Percentiles rank a stretch among this genome's conserved stretches.
Evolutionary conservation across 2,888 invertebrate species (phyloP).

Genomic region (Hydraecia micacea): DNA sequence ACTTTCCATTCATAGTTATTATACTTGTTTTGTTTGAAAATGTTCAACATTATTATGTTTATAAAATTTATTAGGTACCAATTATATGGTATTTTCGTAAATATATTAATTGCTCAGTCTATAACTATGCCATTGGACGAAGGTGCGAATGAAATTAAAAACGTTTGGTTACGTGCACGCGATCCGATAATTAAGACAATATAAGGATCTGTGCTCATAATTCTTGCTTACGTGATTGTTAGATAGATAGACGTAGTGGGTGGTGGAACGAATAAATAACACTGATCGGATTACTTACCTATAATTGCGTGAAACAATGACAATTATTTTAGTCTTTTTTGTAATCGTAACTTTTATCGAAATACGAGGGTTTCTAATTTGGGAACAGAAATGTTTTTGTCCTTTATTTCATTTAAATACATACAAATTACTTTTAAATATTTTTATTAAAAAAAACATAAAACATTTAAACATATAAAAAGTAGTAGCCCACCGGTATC

Average conservation of each 20-base stretch:
- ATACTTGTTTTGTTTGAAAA: slow-evolving; percentile 40
- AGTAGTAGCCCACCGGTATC: background rate
- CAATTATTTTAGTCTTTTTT: background rate
- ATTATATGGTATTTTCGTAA: slow-evolving; percentile 53
- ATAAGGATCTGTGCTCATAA: slow-evolving; percentile 59
- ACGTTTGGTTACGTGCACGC: slow-evolving; percentile 63
- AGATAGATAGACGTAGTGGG: slow-evolving; percentile 29
- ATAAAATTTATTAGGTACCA: slow-evolving; percentile 38
- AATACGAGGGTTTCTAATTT: background rate
- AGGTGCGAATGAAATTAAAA: slow-evolving; percentile 64
- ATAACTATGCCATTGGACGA: slow-evolving; percentile 38
- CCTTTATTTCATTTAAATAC: background rate
- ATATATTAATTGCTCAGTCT: slow-evolving; percentile 54
- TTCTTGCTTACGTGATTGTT: slow-evolving; percentile 45
- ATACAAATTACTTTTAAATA: background rate
- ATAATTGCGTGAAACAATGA: background rate
- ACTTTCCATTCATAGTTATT: slow-evolving; percentile 23
- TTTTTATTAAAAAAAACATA: background rate
- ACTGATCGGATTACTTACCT: background rate
- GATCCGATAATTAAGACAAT: slow-evolving; percentile 68
- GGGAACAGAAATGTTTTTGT: background rate
- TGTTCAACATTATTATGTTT: slow-evolving; percentile 5
- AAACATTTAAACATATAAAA: background rate
- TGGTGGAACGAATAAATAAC: background rate
- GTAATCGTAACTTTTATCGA: background rate